A percentile compares a stretch with the other conserved stretches of the same genome.
These are phyloP conservation scores for Xestobium rufovillosum DNA, from an alignment of 2,888 invertebrate species.

Conservation along the genomic window DNA sequence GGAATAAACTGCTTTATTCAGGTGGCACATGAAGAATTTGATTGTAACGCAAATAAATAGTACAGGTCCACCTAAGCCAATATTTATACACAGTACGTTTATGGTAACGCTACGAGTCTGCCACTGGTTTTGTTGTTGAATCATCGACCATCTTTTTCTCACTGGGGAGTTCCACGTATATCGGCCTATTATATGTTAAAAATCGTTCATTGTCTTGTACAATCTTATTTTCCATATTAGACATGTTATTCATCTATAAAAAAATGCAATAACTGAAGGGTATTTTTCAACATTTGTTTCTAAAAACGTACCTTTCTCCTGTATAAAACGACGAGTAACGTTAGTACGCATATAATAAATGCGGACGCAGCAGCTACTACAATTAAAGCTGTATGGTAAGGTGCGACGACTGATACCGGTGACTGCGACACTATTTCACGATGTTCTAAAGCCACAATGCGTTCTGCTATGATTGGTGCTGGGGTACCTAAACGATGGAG, in stretches of 20 bases:
- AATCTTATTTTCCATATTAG: constrained; percentile 47
- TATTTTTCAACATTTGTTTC: not conserved
- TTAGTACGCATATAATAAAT: constrained; percentile 69
- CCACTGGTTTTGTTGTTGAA: too few species aligned
- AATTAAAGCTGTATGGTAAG: constrained; percentile 70
- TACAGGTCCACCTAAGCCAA: too few species aligned
- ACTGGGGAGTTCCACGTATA: constrained; percentile 60
- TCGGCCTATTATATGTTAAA: constrained; percentile 56
- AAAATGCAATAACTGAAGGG: constrained; percentile 9
- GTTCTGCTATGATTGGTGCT: constrained; percentile 34
- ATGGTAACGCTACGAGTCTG: too few species aligned
- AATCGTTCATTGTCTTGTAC: constrained; percentile 47
- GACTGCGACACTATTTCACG: constrained; percentile 62
- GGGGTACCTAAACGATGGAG: constrained; percentile 46
- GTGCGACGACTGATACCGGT: constrained; percentile 58
- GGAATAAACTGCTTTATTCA: too few species aligned
- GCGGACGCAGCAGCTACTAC: constrained; percentile 72
- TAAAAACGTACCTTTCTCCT: constrained; percentile 48
- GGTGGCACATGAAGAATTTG: too few species aligned
- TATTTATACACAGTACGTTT: too few species aligned
- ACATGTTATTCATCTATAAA: constrained; percentile 32
- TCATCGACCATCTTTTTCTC: too few species aligned
- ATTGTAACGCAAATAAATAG: too few species aligned
- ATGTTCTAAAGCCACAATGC: constrained; percentile 52
- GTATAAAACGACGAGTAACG: constrained; percentile 68